Conservation (phyloP, 1,140 invertebrate genomes). For the Drosophila auraria region DNA sequence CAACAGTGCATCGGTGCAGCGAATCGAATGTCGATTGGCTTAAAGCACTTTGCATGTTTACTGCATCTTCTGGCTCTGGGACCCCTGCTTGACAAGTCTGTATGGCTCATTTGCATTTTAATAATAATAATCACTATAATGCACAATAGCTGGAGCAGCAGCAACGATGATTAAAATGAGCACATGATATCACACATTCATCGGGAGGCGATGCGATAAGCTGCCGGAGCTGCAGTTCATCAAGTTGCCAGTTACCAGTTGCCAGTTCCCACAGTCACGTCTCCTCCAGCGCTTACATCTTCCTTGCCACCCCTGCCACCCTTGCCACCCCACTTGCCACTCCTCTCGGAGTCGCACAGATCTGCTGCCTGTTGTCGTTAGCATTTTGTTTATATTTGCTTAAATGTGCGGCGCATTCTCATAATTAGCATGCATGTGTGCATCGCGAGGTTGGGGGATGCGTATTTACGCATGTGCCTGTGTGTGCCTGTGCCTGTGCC, state of each 20-base stretch:
- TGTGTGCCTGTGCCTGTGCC: constrained; percentile 16
- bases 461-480: constrained; percentile 13
- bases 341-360: neutral
- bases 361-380: constrained; percentile 54
- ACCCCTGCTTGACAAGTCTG: constrained; percentile 42
- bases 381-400: constrained; percentile 72
- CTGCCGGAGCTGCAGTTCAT: constrained; percentile 50
- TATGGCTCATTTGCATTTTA: constrained; percentile 79
- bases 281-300: constrained; percentile 47
- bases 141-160: constrained; percentile 42
- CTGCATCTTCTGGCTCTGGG: constrained; percentile 17
- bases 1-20: constrained; percentile 20
- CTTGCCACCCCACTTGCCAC: no score
- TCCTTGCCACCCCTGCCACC: neutral
- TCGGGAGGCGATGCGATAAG: constrained; percentile 43
- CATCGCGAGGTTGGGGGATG: constrained; percentile 8
- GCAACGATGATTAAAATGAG: constrained; percentile 64
- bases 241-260: constrained; percentile 28
- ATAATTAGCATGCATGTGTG: constrained; percentile 67
- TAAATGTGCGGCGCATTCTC: constrained; percentile 57
- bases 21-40: constrained; percentile 57
- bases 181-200: constrained; percentile 59
- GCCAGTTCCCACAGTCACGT: constrained; percentile 36
- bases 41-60: constrained; percentile 75
- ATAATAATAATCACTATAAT: constrained; percentile 81